Percentiles rank a stretch among this genome's conserved stretches.
These are phyloP conservation scores for Dascillus cervinus DNA, from an alignment of 2,888 invertebrate species.

Conservation along the genomic window DNA sequence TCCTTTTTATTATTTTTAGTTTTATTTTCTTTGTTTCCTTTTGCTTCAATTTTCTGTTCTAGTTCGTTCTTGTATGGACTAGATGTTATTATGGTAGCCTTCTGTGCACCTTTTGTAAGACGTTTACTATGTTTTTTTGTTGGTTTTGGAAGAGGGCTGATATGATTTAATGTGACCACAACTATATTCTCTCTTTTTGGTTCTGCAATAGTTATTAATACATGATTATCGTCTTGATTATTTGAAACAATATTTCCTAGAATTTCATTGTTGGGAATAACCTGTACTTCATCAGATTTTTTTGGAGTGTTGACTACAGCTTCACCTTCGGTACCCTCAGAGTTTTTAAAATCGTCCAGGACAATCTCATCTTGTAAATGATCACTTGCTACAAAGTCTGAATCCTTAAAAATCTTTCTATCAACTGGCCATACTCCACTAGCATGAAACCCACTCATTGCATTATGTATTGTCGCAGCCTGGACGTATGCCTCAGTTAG, in stretches of 20 bases:
- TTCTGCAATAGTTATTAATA: too few species aligned
- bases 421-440: slow-evolving; percentile 9
- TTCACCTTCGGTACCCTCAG: too few species aligned
- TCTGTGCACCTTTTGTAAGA: neutral
- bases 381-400: slow-evolving; percentile 7
- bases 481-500: slow-evolving; percentile 15
- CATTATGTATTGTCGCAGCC: slow-evolving; percentile 10
- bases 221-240: too few species aligned
- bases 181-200: too few species aligned
- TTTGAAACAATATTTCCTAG: slow-evolving; percentile 1
- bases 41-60: too few species aligned
- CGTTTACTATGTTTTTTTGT: neutral
- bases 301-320: neutral
- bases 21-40: too few species aligned
- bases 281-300: neutral
- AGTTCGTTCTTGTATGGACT: too few species aligned
- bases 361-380: slow-evolving; percentile 1
- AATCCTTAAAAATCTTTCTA: slow-evolving; percentile 6
- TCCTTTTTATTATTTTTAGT: too few species aligned
- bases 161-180: neutral
- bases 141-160: neutral
- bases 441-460: slow-evolving; percentile 6
- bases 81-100: too few species aligned
- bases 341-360: too few species aligned
- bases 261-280: neutral